Conservation (phyloP, 2,113 vertebrate genomes). For the Peucedramus taeniatus region DNA sequence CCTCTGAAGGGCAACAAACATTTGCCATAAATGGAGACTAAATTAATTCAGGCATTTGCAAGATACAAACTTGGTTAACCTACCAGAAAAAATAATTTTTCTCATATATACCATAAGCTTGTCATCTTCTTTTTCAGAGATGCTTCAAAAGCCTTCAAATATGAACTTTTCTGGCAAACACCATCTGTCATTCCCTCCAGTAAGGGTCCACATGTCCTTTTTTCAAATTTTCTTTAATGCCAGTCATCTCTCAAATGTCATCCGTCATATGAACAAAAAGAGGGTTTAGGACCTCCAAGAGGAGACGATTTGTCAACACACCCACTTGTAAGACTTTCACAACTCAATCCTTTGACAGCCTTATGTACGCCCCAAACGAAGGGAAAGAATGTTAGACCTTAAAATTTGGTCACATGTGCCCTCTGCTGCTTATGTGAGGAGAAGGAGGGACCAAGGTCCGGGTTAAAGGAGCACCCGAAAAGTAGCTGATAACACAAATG, state of each 20-base stretch:
- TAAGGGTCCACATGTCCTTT: background rate
- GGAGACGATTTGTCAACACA: background rate
- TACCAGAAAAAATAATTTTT: background rate
- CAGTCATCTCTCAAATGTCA: background rate
- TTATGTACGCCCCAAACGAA: background rate
- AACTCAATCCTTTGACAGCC: background rate
- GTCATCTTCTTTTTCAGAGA: background rate
- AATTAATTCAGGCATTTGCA: slow-evolving; percentile 13
- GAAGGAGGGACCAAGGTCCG: background rate
- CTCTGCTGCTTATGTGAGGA: background rate
- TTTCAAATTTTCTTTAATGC: background rate
- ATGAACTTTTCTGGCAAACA: background rate
- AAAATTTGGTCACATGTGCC: background rate
- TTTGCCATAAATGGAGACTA: background rate
- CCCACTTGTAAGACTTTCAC: background rate
- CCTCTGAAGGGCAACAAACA: slow-evolving; percentile 21
- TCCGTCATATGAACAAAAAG: background rate
- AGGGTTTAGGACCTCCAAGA: background rate
- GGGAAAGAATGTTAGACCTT: background rate
- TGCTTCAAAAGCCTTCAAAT: background rate
- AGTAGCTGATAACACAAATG: background rate
- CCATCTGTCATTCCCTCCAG: background rate
- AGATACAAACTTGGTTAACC: background rate
- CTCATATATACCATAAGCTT: background rate
- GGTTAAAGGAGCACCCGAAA: background rate